Conservation (phyloP, 2,113 vertebrate genomes). For the Engystomops pustulosus region DNA sequence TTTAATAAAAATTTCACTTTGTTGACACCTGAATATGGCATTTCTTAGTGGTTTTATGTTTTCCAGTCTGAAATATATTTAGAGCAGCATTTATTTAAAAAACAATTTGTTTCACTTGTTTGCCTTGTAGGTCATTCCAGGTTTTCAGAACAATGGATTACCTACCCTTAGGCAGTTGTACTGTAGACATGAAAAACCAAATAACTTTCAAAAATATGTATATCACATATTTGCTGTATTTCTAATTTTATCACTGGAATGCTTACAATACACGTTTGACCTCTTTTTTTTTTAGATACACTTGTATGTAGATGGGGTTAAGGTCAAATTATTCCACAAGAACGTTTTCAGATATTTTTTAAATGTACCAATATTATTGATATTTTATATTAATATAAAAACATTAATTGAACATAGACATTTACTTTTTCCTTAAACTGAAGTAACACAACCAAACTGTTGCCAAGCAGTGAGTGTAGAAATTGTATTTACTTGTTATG, state of each 20-base stretch:
- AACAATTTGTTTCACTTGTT: neutral
- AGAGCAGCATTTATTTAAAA: neutral
- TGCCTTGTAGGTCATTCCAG: constrained; percentile 1
- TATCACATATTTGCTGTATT: neutral
- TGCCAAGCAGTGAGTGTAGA: no score
- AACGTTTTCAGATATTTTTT: no score
- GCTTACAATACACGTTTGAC: neutral
- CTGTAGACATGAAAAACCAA: neutral
- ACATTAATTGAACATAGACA: no score
- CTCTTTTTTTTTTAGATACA: neutral
- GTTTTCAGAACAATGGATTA: neutral
- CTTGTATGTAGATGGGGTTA: neutral
- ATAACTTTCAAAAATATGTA: neutral
- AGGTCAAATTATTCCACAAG: neutral
- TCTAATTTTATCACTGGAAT: neutral
- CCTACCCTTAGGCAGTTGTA: neutral
- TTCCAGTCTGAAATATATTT: neutral
- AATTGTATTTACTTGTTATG: no score
- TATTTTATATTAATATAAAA: no score
- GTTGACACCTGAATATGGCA: no score
- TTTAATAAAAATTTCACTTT: no score
- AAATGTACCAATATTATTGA: no score
- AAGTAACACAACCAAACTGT: no score
- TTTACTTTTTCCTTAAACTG: no score
- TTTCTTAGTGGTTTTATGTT: neutral